phyloP scores from a whole-genome alignment of 2,113 vertebrate genomes.

The Nematolebias whitei region DNA sequence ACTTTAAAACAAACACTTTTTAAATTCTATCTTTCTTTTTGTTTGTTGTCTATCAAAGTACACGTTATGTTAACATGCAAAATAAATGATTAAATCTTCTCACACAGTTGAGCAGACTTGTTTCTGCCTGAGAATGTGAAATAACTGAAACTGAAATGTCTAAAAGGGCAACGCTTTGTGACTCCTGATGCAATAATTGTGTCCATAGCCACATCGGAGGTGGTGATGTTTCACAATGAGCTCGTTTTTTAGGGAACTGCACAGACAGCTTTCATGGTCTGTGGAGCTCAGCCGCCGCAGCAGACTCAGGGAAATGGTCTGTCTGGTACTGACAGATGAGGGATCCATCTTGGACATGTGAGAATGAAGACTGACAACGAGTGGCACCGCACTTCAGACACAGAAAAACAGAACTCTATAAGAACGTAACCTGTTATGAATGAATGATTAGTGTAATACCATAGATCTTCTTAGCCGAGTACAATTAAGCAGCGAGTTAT shows the following conservation, averaged over 20 bases:
- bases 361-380: constrained; percentile 48
- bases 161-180: constrained; percentile 8
- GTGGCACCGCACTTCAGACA: background rate
- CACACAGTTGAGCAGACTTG: background rate
- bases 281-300: constrained; percentile 58
- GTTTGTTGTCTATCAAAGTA: too few relatives aligned
- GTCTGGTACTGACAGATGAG: constrained; percentile 51
- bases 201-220: constrained; percentile 22
- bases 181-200: constrained; percentile 16
- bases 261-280: constrained; percentile 51
- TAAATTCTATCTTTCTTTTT: too few relatives aligned
- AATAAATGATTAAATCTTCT: background rate
- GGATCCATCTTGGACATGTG: constrained; percentile 48
- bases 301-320: constrained; percentile 56
- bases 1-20: too few relatives aligned
- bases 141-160: constrained; percentile 9
- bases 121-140: constrained; percentile 26
- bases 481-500: constrained; percentile 17
- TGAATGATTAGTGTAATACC: constrained; percentile 7
- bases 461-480: constrained; percentile 13
- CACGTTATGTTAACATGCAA: too few relatives aligned
- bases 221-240: constrained; percentile 40
- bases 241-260: constrained; percentile 51
- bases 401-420: constrained; percentile 10
- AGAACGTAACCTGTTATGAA: background rate